Percentiles rank a stretch among this genome's conserved stretches.
Conservation (phyloP, 2,797 vertebrate species). For the Taenioides sp. region DNA sequence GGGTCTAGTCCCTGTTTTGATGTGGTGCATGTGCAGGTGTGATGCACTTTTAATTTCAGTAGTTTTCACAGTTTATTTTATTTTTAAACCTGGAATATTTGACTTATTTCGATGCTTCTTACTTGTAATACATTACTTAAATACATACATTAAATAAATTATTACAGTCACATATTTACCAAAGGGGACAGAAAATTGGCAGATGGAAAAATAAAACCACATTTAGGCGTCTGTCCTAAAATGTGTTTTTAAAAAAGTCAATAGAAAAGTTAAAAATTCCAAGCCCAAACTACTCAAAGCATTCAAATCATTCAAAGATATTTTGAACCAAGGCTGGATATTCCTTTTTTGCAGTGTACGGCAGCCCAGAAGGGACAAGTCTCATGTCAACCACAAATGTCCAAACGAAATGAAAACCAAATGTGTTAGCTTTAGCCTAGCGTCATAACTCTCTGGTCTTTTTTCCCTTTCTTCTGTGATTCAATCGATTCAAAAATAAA, state of each 20-base stretch:
- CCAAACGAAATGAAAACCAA: not conserved
- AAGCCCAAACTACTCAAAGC: not conserved
- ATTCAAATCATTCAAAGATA: not conserved
- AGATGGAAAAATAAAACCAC: no score
- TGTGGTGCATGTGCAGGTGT: no score
- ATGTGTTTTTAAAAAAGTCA: no score
- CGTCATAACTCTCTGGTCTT: no score
- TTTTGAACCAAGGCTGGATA: not conserved
- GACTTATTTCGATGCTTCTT: not conserved
- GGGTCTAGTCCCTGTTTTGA: no score
- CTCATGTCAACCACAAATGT: slow-evolving; percentile 8
- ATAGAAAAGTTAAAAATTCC: not conserved
- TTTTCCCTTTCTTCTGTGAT: not conserved
- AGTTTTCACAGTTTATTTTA: not conserved
- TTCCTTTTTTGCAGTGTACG: not conserved
- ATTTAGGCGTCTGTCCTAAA: no score
- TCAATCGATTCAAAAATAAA: not conserved
- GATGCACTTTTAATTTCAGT: no score
- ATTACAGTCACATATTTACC: no score
- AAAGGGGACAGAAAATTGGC: no score
- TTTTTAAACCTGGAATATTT: not conserved
- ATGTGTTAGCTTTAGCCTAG: not conserved
- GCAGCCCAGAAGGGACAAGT: slow-evolving; percentile 7
- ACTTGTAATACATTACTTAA: no score
- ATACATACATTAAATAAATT: no score